phyloP scores from a whole-genome alignment of 2,113 vertebrate genomes.

The Microcebus lehilahytsara region DNA sequence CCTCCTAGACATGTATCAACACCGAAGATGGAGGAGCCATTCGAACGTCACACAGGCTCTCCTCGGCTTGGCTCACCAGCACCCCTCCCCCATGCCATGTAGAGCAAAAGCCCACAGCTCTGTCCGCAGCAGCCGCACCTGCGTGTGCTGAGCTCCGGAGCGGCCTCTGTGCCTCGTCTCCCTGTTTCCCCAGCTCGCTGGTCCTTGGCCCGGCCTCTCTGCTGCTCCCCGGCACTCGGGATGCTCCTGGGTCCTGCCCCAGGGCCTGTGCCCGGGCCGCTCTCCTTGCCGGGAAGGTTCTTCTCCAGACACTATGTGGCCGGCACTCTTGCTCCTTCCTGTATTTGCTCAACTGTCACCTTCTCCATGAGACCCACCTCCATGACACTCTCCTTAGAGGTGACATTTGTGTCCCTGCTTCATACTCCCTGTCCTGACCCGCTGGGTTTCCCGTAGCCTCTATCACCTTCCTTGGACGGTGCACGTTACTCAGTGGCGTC shows the following conservation, averaged over 20 bases:
- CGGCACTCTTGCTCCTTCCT: too few species aligned
- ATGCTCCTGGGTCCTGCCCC: neutral
- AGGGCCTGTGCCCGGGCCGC: neutral
- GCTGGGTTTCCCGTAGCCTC: neutral
- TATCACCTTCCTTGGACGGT: neutral
- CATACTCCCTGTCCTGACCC: neutral
- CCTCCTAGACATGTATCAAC: neutral
- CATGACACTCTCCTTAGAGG: neutral
- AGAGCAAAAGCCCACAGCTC: neutral
- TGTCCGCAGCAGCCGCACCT: neutral
- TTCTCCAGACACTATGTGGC: neutral
- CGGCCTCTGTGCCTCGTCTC: neutral
- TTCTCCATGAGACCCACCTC: neutral
- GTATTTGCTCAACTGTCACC: neutral
- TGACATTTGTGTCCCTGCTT: neutral
- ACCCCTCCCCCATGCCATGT: neutral
- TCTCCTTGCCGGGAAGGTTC: neutral
- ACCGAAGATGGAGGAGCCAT: neutral
- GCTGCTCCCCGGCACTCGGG: neutral
- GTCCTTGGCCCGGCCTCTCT: neutral
- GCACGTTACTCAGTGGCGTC: neutral
- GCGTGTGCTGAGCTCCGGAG: rapidly evolving
- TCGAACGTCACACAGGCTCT: neutral
- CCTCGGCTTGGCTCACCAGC: neutral
- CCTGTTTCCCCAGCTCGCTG: neutral